A percentile compares a stretch with the other conserved stretches of the same genome.
These are phyloP conservation scores for Parauchenoglanis ngamensis DNA, from an alignment of 2,797 vertebrate genomes.

Conservation along the genomic window DNA sequence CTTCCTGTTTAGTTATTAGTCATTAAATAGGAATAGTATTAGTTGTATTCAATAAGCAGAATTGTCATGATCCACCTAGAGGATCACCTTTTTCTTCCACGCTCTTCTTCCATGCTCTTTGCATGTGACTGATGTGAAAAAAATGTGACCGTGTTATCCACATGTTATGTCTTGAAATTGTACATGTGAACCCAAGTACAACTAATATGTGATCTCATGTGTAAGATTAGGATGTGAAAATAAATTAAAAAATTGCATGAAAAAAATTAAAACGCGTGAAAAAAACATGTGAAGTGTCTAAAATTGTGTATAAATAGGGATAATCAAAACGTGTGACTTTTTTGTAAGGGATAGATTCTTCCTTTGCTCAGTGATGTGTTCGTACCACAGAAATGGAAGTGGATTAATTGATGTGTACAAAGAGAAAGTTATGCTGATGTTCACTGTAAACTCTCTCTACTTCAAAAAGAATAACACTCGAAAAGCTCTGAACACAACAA, in stretches of 20 bases:
- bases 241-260: background rate
- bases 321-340: slow-evolving; percentile 7
- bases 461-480: slow-evolving; percentile 52
- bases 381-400: slow-evolving; percentile 6
- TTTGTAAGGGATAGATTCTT: background rate
- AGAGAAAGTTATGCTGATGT: slow-evolving; percentile 37
- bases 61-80: background rate
- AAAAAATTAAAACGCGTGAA: background rate
- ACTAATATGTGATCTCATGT: background rate
- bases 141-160: background rate
- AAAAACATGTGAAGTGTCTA: background rate
- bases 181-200: background rate
- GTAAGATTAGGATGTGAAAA: background rate
- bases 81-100: background rate
- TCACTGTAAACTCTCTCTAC: slow-evolving; percentile 48
- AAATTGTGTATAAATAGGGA: background rate
- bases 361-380: background rate
- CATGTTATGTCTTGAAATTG: background rate
- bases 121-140: background rate
- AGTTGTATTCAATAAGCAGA: background rate
- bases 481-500: slow-evolving; percentile 55
- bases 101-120: background rate
- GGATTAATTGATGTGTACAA: slow-evolving; percentile 39
- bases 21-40: background rate
- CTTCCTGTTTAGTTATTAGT: background rate